Percentiles rank a stretch among this genome's conserved stretches.
These are phyloP conservation scores for Phocides pigmalion DNA, from an alignment of 1,140 invertebrate genomes.

Conservation along the genomic window DNA sequence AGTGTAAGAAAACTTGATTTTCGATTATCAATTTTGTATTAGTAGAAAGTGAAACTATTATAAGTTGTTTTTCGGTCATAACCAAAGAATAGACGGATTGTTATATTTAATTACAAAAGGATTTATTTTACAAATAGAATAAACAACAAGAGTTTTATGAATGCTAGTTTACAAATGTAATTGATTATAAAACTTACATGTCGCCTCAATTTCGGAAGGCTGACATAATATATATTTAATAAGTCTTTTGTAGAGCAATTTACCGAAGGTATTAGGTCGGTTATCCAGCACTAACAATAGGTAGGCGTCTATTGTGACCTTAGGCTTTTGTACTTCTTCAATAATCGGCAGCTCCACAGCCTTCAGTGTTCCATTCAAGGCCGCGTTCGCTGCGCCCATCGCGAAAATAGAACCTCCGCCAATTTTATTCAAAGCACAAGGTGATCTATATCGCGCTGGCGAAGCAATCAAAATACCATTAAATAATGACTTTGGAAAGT, in stretches of 20 bases:
- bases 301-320: conserved; percentile 22
- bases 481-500: conserved; percentile 9
- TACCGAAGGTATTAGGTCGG: neutral
- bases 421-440: conserved; percentile 38
- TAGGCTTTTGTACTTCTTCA: conserved; percentile 18
- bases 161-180: too few relatives aligned
- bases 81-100: too few relatives aligned
- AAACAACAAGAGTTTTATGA: too few relatives aligned
- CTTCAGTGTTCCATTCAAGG: conserved; percentile 39
- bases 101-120: too few relatives aligned
- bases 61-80: too few relatives aligned
- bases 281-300: conserved; percentile 12
- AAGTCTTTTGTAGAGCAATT: neutral
- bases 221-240: neutral
- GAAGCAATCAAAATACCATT: conserved; percentile 33
- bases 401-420: conserved; percentile 30
- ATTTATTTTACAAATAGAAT: too few relatives aligned
- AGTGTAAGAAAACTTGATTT: too few relatives aligned
- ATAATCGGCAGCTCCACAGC: conserved; percentile 25
- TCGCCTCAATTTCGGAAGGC: too few relatives aligned
- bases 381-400: conserved; percentile 41
- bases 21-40: too few relatives aligned
- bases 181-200: too few relatives aligned
- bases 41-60: too few relatives aligned
- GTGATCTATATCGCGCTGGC: conserved; percentile 30